phyloP scores from a whole-genome alignment of 2,797 vertebrate species.

The Tapera naevia region DNA sequence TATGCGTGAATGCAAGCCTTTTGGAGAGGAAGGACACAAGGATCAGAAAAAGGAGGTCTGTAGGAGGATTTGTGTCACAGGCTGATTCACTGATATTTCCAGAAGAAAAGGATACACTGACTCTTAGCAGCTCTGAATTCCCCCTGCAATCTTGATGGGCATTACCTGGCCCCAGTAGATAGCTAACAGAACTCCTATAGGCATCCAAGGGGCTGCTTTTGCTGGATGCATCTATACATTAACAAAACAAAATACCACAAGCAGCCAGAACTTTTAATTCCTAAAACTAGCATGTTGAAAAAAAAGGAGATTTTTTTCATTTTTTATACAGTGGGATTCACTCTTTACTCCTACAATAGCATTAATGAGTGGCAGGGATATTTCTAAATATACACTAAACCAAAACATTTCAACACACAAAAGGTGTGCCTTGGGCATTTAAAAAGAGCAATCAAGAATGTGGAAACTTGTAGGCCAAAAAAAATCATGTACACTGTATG shows the following conservation, averaged over 20 bases:
- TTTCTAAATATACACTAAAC: constrained; percentile 47
- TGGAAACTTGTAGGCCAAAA: neutral
- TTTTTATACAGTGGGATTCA: constrained; percentile 7
- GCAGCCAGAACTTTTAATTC: constrained; percentile 24
- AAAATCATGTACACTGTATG: neutral
- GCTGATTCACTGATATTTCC: neutral
- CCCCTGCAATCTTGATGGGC: neutral
- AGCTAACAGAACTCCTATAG: neutral
- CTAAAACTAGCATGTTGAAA: constrained; percentile 28
- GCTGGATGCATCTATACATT: neutral
- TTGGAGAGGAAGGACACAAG: neutral
- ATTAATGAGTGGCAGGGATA: neutral
- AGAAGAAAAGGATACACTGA: neutral
- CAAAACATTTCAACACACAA: constrained; percentile 7
- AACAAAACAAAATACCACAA: neutral
- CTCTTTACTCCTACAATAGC: constrained; percentile 41
- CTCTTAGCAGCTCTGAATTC: neutral
- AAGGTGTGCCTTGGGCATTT: neutral
- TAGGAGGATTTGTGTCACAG: neutral
- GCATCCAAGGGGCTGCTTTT: neutral
- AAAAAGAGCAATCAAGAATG: neutral
- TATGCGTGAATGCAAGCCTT: neutral
- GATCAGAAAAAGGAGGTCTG: neutral
- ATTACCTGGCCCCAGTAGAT: neutral
- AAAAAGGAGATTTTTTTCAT: neutral